Conservation (phyloP, 2,113 vertebrate genomes). For the Notiomystis cincta region DNA sequence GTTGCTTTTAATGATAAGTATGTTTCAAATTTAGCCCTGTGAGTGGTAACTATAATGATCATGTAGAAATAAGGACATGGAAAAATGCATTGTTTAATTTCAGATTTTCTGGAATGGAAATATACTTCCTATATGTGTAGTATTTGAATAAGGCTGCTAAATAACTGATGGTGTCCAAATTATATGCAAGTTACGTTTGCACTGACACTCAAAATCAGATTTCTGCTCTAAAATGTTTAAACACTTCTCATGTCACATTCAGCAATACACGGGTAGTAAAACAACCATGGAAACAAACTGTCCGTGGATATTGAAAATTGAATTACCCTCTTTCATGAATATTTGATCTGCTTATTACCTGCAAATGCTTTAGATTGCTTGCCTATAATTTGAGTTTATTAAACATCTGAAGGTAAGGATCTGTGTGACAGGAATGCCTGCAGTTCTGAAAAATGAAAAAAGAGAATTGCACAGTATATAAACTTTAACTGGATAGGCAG, state of each 20-base stretch:
- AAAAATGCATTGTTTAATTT: background rate
- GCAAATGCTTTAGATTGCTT: background rate
- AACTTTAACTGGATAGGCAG: background rate
- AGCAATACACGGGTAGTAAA: background rate
- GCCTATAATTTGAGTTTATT: slow-evolving; percentile 7
- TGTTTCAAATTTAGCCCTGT: background rate
- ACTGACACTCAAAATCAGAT: background rate
- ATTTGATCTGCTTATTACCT: slow-evolving; percentile 41
- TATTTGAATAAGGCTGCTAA: background rate
- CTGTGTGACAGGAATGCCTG: background rate
- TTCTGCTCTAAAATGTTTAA: background rate
- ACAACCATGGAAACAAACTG: background rate
- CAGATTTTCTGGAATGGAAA: background rate
- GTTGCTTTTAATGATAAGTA: background rate
- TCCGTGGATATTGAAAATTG: slow-evolving; percentile 13
- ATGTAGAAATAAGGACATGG: background rate
- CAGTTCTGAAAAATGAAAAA: background rate
- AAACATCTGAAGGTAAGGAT: background rate
- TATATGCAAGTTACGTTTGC: background rate
- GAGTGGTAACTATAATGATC: background rate
- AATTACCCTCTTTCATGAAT: slow-evolving; percentile 37
- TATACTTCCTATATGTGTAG: background rate
- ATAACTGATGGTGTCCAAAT: background rate
- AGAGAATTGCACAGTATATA: background rate
- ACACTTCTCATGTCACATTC: background rate